Percentiles rank a stretch among this genome's conserved stretches.
Conservation (phyloP, 2,888 invertebrate genomes). For the Copidosoma aretas region DNA sequence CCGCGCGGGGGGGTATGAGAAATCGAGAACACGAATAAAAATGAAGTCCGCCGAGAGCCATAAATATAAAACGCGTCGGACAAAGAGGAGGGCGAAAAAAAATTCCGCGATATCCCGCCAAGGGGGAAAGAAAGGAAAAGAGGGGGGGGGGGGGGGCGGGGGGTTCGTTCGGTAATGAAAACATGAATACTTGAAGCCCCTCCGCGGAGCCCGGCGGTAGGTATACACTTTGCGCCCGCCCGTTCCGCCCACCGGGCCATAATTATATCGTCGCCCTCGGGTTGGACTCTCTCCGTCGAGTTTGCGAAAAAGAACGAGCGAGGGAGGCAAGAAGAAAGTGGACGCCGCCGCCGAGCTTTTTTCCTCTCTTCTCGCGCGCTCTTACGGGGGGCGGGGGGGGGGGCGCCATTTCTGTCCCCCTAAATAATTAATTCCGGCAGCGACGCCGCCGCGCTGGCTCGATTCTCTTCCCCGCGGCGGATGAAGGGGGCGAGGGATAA, state of each 20-base stretch:
- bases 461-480: conserved; percentile 14
- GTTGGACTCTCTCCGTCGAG: conserved; percentile 42
- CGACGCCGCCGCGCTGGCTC: conserved; percentile 45
- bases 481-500: conserved; percentile 24
- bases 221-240: conserved; percentile 36
- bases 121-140: too few species aligned
- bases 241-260: conserved; percentile 55
- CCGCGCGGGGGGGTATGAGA: too few species aligned
- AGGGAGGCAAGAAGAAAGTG: conserved; percentile 8
- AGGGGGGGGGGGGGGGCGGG: neutral
- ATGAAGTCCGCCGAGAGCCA: neutral
- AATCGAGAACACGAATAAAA: too few species aligned
- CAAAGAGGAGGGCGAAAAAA: neutral
- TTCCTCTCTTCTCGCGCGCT: neutral
- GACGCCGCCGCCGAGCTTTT: conserved; percentile 2
- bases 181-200: conserved; percentile 62
- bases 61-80: neutral
- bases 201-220: conserved; percentile 3
- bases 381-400: conserved; percentile 30
- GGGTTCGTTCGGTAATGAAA: conserved; percentile 57
- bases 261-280: conserved; percentile 62
- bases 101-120: neutral
- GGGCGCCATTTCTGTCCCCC: conserved; percentile 62
- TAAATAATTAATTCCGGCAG: conserved; percentile 63
- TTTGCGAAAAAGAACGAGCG: neutral